These are phyloP conservation scores for Champsocephalus esox DNA, from an alignment of 2,797 vertebrate genomes.

Conservation along the genomic window DNA sequence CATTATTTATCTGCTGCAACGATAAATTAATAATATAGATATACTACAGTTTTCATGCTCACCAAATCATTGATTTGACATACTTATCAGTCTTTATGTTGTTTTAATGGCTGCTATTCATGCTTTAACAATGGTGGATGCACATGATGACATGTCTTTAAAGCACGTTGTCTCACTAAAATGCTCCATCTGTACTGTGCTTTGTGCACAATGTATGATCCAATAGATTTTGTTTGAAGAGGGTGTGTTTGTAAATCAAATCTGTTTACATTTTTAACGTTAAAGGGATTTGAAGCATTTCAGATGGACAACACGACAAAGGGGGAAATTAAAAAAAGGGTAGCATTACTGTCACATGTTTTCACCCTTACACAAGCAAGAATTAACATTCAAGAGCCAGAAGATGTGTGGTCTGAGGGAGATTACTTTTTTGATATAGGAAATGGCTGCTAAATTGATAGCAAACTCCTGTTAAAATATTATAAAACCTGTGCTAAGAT, in stretches of 20 bases:
- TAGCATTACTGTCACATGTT: constrained; percentile 46
- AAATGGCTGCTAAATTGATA: constrained; percentile 48
- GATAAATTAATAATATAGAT: background rate
- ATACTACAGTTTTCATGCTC: background rate
- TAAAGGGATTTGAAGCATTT: constrained; percentile 50
- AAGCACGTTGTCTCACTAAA: background rate
- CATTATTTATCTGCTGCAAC: constrained; percentile 1
- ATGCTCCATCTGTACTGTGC: constrained; percentile 13
- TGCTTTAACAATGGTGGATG: constrained; percentile 1
- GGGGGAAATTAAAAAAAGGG: constrained; percentile 28
- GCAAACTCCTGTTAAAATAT: constrained; percentile 14
- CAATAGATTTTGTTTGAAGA: constrained; percentile 8
- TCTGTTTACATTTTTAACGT: constrained; percentile 48
- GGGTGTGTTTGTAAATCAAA: constrained; percentile 51
- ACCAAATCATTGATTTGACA: constrained; percentile 20
- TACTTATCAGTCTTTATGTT: constrained; percentile 3
- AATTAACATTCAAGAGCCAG: constrained; percentile 53
- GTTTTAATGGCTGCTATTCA: constrained; percentile 14
- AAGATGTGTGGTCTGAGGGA: constrained; percentile 35
- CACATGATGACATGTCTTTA: constrained; percentile 6
- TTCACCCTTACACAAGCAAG: constrained; percentile 24
- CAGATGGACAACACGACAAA: constrained; percentile 27
- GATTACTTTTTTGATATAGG: constrained; percentile 52
- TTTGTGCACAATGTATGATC: constrained; percentile 26
- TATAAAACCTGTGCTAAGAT: constrained; percentile 2